Conservation (phyloP, 1,140 invertebrate genomes). For the Ruditapes philippinarum region DNA sequence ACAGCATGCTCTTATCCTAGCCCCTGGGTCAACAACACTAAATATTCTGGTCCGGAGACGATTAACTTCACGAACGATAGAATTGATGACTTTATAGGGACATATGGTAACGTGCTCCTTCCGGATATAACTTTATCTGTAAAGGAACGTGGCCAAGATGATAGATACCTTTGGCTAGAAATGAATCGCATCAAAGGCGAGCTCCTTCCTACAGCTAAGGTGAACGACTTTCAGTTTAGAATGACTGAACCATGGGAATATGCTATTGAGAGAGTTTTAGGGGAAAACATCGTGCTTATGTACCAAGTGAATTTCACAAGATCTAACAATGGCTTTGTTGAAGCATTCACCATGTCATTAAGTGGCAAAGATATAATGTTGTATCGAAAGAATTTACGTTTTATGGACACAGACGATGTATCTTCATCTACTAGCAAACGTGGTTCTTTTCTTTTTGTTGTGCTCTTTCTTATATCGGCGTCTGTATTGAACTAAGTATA, state of each 20-base stretch:
- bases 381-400: constrained; percentile 1
- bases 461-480: too few species aligned
- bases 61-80: constrained; percentile 24
- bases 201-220: constrained; percentile 15
- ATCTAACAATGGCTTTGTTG: background rate
- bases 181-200: constrained; percentile 44
- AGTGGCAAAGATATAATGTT: constrained; percentile 13
- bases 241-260: constrained; percentile 57
- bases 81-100: constrained; percentile 33
- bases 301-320: constrained; percentile 22
- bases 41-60: too few species aligned
- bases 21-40: background rate
- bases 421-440: too few species aligned
- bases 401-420: too few species aligned
- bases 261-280: constrained; percentile 20
- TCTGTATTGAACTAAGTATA: too few species aligned
- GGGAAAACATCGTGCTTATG: background rate
- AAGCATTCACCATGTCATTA: background rate
- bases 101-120: constrained; percentile 43
- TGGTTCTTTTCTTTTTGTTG: too few species aligned
- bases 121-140: constrained; percentile 27
- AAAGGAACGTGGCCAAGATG: background rate
- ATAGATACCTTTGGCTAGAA: constrained; percentile 2
- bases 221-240: constrained; percentile 41
- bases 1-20: constrained; percentile 39